Percentiles rank a stretch among this genome's conserved stretches.
These are phyloP conservation scores for Cervus canadensis DNA, from an alignment of 2,113 vertebrate species.

Conservation along the genomic window DNA sequence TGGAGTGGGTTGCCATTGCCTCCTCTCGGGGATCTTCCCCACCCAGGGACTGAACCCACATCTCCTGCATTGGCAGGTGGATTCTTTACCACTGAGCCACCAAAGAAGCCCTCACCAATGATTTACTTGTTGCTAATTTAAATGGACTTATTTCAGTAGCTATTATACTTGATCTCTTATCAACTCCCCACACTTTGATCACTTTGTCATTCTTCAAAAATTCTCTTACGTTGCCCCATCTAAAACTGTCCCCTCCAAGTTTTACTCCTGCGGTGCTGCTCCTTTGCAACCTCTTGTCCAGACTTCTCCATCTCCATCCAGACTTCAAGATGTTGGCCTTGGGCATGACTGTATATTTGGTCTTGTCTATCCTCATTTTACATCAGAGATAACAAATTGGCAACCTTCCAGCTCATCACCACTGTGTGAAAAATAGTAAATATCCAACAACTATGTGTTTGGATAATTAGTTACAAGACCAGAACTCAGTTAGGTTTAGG, in stretches of 20 bases:
- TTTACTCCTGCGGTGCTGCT: neutral
- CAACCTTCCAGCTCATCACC: neutral
- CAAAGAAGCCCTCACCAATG: neutral
- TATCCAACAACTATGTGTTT: neutral
- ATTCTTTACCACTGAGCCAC: neutral
- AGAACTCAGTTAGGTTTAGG: neutral
- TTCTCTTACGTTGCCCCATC: neutral
- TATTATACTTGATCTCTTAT: neutral
- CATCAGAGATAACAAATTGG: neutral
- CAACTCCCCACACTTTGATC: neutral
- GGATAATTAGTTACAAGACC: neutral
- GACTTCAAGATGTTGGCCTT: neutral
- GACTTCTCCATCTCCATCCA: neutral
- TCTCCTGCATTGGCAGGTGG: neutral
- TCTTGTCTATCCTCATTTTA: neutral
- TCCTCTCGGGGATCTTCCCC: neutral
- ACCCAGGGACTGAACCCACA: neutral
- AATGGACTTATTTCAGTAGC: neutral
- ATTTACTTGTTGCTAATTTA: neutral
- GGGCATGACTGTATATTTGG: neutral
- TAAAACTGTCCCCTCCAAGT: neutral
- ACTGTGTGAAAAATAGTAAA: neutral
- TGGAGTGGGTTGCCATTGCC: neutral
- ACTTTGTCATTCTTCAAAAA: neutral
- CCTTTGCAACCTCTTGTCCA: neutral